These are phyloP conservation scores for Crotalus viridis DNA, from an alignment of 2,113 vertebrate genomes.

Conservation along the genomic window DNA sequence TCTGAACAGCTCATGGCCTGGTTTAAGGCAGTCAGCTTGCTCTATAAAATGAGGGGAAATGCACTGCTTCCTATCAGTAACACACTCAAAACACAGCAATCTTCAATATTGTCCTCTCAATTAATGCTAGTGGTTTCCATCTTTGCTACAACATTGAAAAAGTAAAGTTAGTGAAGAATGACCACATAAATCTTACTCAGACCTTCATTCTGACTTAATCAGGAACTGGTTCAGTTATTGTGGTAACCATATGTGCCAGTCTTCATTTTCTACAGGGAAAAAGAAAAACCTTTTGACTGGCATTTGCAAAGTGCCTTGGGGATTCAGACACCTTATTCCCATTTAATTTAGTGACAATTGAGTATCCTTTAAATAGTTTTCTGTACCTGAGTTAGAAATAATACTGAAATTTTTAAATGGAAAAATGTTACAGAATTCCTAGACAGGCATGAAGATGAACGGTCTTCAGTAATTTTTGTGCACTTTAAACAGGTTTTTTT, in stretches of 20 bases:
- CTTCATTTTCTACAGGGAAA: not conserved
- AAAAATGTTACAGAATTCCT: not conserved
- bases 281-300: not conserved
- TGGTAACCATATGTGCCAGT: constrained; percentile 12
- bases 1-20: not conserved
- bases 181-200: constrained; percentile 27
- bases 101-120: not conserved
- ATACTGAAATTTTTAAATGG: not conserved
- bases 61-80: not conserved
- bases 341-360: constrained; percentile 30
- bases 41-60: not conserved
- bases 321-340: constrained; percentile 7
- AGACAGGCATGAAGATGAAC: not conserved
- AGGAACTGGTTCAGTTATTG: not conserved
- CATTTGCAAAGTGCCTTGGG: not conserved
- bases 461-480: not conserved
- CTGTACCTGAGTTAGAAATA: not conserved
- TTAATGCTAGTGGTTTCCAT: not conserved
- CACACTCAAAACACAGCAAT: not conserved
- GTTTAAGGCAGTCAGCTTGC: not conserved
- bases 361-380: constrained; percentile 14
- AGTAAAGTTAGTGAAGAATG: not conserved
- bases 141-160: not conserved
- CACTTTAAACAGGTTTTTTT: not conserved
- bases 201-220: not conserved